phyloP scores from a whole-genome alignment of 2,113 vertebrate genomes.

The Hepsetus odoe region DNA sequence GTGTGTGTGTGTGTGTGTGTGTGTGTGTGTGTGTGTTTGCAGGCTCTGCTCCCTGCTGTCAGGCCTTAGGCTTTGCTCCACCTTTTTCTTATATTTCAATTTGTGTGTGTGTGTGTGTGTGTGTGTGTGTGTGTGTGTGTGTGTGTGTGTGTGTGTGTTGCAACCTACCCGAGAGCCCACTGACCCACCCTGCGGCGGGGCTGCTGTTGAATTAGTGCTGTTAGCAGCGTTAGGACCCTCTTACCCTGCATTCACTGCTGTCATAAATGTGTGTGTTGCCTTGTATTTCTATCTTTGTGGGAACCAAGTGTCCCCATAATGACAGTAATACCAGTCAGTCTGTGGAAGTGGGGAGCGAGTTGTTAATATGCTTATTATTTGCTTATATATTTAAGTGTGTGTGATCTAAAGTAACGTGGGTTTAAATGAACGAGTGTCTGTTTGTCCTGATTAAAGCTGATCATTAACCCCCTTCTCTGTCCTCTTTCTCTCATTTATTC shows the following conservation, averaged over 20 bases:
- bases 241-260: neutral
- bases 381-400: no score
- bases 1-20: neutral
- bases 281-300: neutral
- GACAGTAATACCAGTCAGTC: no score
- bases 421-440: no score
- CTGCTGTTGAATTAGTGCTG: neutral
- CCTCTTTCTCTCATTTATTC: no score
- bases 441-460: no score
- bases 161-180: slow-evolving; percentile 20
- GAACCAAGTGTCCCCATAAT: no score
- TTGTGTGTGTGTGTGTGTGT: slow-evolving; percentile 49
- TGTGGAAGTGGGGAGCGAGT: no score
- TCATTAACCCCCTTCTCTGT: no score
- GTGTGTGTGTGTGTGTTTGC: slow-evolving; percentile 34
- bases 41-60: slow-evolving; percentile 34
- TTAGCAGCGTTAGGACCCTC: neutral
- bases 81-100: slow-evolving; percentile 52
- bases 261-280: slow-evolving; percentile 30
- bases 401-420: no score
- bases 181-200: neutral
- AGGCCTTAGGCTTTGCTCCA: slow-evolving; percentile 50
- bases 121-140: slow-evolving; percentile 47
- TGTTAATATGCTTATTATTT: no score
- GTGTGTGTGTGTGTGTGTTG: slow-evolving; percentile 34